Conservation (phyloP, 2,113 vertebrate species). For the Corythornis cristatus region DNA sequence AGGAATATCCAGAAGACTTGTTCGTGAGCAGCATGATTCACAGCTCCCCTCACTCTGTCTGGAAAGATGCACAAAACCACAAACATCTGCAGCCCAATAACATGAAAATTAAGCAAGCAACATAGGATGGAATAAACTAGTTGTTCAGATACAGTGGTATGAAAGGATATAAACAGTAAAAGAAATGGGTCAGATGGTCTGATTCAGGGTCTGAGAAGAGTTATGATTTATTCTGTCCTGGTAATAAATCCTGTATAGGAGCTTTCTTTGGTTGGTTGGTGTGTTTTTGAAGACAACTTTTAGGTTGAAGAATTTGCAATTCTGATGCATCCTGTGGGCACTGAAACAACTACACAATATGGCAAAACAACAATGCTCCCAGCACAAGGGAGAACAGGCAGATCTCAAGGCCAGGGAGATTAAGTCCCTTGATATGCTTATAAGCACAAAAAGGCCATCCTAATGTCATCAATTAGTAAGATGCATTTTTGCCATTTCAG, state of each 20-base stretch:
- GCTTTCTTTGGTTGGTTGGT: background rate
- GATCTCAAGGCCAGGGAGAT: background rate
- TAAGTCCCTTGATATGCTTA: background rate
- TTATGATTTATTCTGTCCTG: background rate
- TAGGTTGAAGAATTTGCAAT: background rate
- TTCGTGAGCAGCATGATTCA: background rate
- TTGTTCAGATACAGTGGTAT: background rate
- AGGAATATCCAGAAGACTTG: background rate
- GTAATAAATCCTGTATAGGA: background rate
- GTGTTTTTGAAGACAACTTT: background rate
- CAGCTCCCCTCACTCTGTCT: background rate
- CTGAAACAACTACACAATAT: background rate
- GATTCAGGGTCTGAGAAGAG: background rate
- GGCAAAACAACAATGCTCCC: background rate
- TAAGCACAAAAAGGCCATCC: background rate
- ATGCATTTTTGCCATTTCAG: constrained; percentile 16
- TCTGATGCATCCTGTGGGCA: background rate
- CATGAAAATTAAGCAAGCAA: background rate
- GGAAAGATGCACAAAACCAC: background rate
- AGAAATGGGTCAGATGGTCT: background rate
- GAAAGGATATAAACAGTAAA: background rate
- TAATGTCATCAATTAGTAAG: background rate
- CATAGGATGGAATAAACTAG: background rate
- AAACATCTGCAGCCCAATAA: background rate
- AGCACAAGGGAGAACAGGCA: background rate